Base-by-base conservation (phyloP, 2,888 invertebrate genomes). In the Drosophila neonasuta region DNA sequence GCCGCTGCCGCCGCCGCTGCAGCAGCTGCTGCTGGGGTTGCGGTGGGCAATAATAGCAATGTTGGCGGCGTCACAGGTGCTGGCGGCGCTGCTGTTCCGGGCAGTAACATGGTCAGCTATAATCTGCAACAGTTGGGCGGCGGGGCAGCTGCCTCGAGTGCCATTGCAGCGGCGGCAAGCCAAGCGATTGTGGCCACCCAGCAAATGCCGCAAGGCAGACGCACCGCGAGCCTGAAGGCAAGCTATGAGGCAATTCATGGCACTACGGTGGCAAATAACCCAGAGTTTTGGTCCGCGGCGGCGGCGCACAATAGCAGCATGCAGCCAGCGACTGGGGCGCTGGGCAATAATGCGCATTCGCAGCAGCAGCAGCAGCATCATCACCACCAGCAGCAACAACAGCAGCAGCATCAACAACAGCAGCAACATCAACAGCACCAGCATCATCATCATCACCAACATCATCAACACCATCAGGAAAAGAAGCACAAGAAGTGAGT, bases 181-280 rank as follows among this genome's bases (percentile, higher is more conserved):
- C 97, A 98, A 90, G 98, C 98, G 0, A 98, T 99, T 68, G 97
- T 97, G 5, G 97, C 97, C 1, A 98, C 99, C 2, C 98, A 98
- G 87, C 96, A 96, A 94, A 97, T 98, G 96, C 96, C 96, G 87
- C 97, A 97, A 84, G 98, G 98, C 0, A 93, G 99, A 48, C 93
- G 98, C 57, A 97, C 98, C 0, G 97, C 98, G 1, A 97, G 97
- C 82, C 92, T 98, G 76, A 98, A 98, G 91, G 98, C 98, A 11
- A 97, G 97, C 32, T 98, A 97, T 89, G 98, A 98, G 90, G 98
- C 97, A 0, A 95, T 96, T 60, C 94, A 94, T 80, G 94, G 94
- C 70, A 92, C 93, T 0, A 93, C 94, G 48, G 93, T 94, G 0
- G 93, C 93, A 3, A 93, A 92, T 7, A 92, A 92, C 1, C 92